These are phyloP conservation scores for Gephyroberyx darwinii DNA, from an alignment of 2,797 vertebrate genomes.

Conservation along the genomic window DNA sequence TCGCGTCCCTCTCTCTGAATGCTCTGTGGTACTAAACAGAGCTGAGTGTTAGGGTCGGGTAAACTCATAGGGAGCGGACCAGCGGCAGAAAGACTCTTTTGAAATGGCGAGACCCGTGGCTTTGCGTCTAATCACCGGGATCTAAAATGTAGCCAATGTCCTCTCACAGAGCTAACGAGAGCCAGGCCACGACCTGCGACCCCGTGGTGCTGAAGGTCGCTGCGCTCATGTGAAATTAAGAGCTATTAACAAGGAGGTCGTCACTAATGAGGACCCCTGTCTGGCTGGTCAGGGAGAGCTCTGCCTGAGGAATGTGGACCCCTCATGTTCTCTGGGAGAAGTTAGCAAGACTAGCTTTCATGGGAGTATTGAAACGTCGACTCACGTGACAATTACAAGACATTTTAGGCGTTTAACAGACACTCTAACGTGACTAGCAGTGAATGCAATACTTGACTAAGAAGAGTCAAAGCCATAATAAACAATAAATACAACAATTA, in stretches of 20 bases:
- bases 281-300: constrained; percentile 53
- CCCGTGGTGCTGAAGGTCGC: constrained; percentile 63
- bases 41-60: constrained; percentile 79
- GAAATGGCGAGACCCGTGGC: constrained; percentile 59
- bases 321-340: constrained; percentile 43
- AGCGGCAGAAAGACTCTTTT: constrained; percentile 63
- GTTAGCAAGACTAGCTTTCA: constrained; percentile 25
- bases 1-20: constrained; percentile 39
- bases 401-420: constrained; percentile 16
- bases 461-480: too few species aligned
- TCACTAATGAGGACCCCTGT: constrained; percentile 79
- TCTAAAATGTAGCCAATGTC: constrained; percentile 67
- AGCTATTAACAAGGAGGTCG: constrained; percentile 73
- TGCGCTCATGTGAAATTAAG: constrained; percentile 79
- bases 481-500: too few species aligned
- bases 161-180: constrained; percentile 75
- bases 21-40: constrained; percentile 56
- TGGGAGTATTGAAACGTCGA: not conserved
- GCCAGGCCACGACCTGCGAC: constrained; percentile 69
- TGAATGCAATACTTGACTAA: not conserved
- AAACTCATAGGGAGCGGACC: constrained; percentile 69
- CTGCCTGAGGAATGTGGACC: constrained; percentile 64
- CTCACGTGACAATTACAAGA: constrained; percentile 36
- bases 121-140: constrained; percentile 64
- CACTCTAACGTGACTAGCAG: not conserved